Conservation (phyloP, 1,140 invertebrate species). For the Brachionus plicatilis region DNA sequence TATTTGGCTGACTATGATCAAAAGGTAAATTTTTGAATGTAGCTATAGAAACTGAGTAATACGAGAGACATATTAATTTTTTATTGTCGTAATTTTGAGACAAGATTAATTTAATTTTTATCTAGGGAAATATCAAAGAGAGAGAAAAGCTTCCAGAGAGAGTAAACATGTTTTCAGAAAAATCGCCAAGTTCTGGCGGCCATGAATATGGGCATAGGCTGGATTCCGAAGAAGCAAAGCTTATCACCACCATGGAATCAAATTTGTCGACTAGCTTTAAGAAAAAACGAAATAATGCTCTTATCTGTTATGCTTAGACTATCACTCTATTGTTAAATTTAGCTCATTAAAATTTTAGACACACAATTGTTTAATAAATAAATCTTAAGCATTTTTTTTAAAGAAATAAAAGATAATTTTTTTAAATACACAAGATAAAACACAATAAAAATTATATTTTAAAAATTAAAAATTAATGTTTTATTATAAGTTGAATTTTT, state of each 20-base stretch:
- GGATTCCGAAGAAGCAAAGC: not conserved
- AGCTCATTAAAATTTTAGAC: not conserved
- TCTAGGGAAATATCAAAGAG: conserved; percentile 16
- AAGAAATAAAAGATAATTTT: not conserved
- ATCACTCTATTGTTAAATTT: not conserved
- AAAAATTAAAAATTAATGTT: too few species aligned
- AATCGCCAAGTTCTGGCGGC: conserved; percentile 13
- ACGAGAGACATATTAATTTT: not conserved
- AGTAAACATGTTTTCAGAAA: conserved; percentile 37
- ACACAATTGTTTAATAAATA: not conserved
- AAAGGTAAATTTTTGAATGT: conserved; percentile 18
- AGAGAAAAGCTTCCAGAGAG: conserved; percentile 12
- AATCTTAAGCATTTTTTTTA: too few species aligned
- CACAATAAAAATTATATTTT: too few species aligned
- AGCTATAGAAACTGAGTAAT: not conserved
- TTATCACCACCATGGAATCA: conserved; percentile 6
- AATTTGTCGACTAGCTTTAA: conserved; percentile 14
- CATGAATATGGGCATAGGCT: conserved; percentile 20
- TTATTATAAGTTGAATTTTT: too few species aligned
- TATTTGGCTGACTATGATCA: conserved; percentile 37
- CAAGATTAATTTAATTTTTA: not conserved
- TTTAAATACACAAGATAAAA: not conserved
- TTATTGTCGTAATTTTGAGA: not conserved
- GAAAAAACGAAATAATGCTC: conserved; percentile 33
- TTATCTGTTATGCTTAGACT: conserved; percentile 34